Base-by-base conservation (phyloP, 2,797 vertebrate species). In the Anomalospiza imberbis region DNA sequence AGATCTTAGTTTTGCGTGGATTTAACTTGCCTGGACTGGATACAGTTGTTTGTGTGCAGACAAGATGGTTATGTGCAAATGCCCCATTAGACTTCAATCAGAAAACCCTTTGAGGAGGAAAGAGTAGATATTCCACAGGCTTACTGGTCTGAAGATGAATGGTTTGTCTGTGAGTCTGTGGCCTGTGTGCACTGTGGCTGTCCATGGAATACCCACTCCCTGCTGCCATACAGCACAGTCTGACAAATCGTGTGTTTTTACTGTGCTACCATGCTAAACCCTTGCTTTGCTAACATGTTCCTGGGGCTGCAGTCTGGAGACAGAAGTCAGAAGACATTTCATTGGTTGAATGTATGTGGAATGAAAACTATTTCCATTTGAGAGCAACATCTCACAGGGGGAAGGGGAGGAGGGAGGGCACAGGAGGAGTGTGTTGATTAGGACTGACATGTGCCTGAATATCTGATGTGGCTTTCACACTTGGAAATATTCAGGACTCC, bases 391-490 rank as follows among this genome's bases (percentile, higher is more conserved):
- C 72, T 73, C 61, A 11, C 1, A 8, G 31, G 42, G 87, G 62
- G 36, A 66, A 78, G 51, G 25, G 38, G 25, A 60, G 72, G 44
- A 51, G 74, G 53, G n/a, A 20, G 42, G 13, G 28, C 25, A 17
- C 42, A 26, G 60, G 25, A 62, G 50, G 31, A 92, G 88, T 12
- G 89, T 94, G 93, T 73, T 94, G 96, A 88, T 90, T 96, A 83
- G 89, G 95, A 97, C 95, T 97, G 98, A 97, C 97, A 94, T 93
- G 96, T 36, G 76, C 91, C 93, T 76, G 79, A 95, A 85, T 94
- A 91, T 96, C 93, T 91, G 93, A 93, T 92, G 95, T 79, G 93
- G 97, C 91, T 98, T 98, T 98, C 98, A 97, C 97, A 98, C 96
- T 97, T 97, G 86, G 86, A 95, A 93, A 94, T 97, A 97, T 97